Base-by-base conservation (phyloP, 2,888 invertebrate genomes). In the Chymomyza amoena region DNA sequence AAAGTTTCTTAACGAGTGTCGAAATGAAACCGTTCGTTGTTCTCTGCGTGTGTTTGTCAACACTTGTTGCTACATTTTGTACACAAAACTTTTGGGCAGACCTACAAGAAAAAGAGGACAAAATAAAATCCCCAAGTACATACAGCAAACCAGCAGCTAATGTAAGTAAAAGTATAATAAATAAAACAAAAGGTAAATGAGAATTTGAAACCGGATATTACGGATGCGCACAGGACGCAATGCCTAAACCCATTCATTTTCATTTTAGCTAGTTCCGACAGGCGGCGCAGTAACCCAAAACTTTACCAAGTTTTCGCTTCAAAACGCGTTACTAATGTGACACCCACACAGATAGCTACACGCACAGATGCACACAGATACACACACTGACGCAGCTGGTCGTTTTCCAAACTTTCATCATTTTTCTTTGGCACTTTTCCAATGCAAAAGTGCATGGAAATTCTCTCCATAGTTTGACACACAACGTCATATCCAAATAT, bases 201-300 rank as follows among this genome's bases (percentile, higher is more conserved):
- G 67, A 73, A 75, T 81, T 79, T 78, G 72, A 74, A 74, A 72
- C 80, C 84, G 88, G 84, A 84, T 84, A 88, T 84, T 88, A 70
- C 70, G 70, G 62, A 64, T 61, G 54, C 56, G 57, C 25, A 57
- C 66, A 70, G 62, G 69, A 68, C 39, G 39, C 10, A 13, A 45
- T 13, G 39, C 39, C 39, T 45, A 45, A 75, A 72, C 72, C 73
- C 81, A 84, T 80, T 88, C 80, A 86, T 80, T 80, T 84, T 66
- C 72, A 64, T 60, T 57, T 16, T 3, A 57, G 20, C 6, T n/a
- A 59, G 28, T 20, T 28, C 59, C 59, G 15, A 32, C 54, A 15
- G 52, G 25, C 51, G 18, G 20, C 62, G 9, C 61, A 39, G 28
- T 20, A 62, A 65, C 15, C 59, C 13, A n/a, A 65, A 65, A 62